phyloP scores from a whole-genome alignment of 2,113 vertebrate species.

The Chlamydotis undulata region DNA sequence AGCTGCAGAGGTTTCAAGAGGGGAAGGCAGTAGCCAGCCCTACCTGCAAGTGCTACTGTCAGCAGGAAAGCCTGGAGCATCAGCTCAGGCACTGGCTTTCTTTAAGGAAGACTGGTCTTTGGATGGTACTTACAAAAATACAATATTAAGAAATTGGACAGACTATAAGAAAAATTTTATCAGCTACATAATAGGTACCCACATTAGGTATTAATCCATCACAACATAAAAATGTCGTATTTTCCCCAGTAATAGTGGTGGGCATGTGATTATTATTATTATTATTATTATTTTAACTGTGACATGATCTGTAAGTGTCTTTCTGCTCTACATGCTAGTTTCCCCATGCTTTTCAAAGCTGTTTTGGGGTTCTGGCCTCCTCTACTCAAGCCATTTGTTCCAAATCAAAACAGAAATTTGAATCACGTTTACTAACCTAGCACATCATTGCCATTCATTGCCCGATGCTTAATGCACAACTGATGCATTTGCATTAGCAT shows the following conservation, averaged over 20 bases:
- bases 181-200: background rate
- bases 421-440: background rate
- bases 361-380: background rate
- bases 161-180: background rate
- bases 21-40: background rate
- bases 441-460: background rate
- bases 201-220: background rate
- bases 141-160: background rate
- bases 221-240: background rate
- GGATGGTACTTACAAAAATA: background rate
- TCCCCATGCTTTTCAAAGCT: background rate
- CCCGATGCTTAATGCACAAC: background rate
- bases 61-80: background rate
- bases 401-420: background rate
- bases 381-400: background rate
- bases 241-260: background rate
- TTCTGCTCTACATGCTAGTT: background rate
- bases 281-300: background rate
- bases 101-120: background rate
- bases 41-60: rapidly evolving
- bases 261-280: too few relatives aligned
- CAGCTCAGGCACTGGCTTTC: background rate
- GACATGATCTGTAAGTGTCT: background rate
- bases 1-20: background rate
- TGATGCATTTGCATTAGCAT: background rate